Evolutionary conservation across 2,888 invertebrate species (phyloP), one percentile per base, ranked within the genome.

Genomic region (Calliphora vomitoria): DNA sequence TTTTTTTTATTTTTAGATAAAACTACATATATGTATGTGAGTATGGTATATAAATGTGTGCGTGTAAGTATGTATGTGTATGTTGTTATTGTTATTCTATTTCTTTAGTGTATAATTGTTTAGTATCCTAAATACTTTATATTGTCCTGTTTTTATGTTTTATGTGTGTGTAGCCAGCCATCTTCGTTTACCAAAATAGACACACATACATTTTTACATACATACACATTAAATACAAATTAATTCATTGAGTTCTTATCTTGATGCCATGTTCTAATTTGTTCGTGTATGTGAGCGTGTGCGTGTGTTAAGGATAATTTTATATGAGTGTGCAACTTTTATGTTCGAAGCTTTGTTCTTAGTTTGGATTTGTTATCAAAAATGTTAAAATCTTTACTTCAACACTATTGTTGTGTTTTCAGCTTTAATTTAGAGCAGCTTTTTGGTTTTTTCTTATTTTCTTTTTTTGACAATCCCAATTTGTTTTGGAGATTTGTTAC

Each of bases 201-300:
- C 11, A 55, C 8, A 18, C n/a, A 31, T 20, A 71, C n/a, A n/a
- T n/a, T n/a, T n/a, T n/a, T 10, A 72, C 13, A 55, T 20, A 69
- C 18, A n/a, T 35, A 64, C 18, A 50, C 35, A 71, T 25, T 10
- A 38, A 64, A 76, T 55, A 62, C n/a, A 78, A 78, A 84, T 87
- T 84, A 84, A 84, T 82, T 84, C 81, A 55, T 78, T 87, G 74
- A 41, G 68, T 68, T 74, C 11, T 84, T 78, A 81, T 84, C 84
- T 72, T 78, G 84, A 87, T 87, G 81, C 81, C 83, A 58, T 68
- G 25, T 82, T 75, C 64, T 80, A 86, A 75, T 86, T 75, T 83
- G 69, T n/a, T 47, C 25, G 66, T 72, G 38, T 76, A 15, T 55
- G 18, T 41, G 13, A 66, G 35, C 69, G 50, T 58, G 25, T 8